Percentiles rank a stretch among this genome's conserved stretches.
phyloP scores from a whole-genome alignment of 2,888 invertebrate genomes.

The Psylliodes chrysocephalus region DNA sequence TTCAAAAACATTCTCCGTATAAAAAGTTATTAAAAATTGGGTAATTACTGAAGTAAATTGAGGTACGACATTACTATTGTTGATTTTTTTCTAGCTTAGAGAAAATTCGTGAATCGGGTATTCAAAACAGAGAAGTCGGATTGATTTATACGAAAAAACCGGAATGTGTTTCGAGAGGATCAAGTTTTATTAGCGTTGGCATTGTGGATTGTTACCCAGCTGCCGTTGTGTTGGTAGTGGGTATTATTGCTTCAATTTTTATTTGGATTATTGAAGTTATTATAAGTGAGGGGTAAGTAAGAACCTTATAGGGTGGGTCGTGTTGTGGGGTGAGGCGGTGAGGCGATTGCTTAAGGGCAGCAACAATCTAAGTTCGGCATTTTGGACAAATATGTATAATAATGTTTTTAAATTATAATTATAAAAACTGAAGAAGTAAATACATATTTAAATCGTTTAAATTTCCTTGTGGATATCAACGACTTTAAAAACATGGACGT shows the following conservation, averaged over 20 bases:
- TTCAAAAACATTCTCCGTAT: slow-evolving; percentile 71
- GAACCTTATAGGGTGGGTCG: neutral
- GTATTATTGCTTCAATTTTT: slow-evolving; percentile 50
- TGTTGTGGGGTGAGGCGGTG: too few relatives aligned
- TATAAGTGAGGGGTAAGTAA: slow-evolving; percentile 35
- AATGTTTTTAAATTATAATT: too few relatives aligned
- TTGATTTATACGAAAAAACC: slow-evolving; percentile 71
- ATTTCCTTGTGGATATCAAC: too few relatives aligned
- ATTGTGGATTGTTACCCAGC: slow-evolving; percentile 70
- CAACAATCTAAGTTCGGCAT: too few relatives aligned
- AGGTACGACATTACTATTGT: neutral
- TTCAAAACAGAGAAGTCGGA: slow-evolving; percentile 68
- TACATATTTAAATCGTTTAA: too few relatives aligned
- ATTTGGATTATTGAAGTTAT: slow-evolving; percentile 54
- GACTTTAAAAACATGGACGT: too few relatives aligned
- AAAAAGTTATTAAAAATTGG: slow-evolving; percentile 73
- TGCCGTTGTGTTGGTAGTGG: slow-evolving; percentile 54
- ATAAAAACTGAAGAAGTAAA: too few relatives aligned
- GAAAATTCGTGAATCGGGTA: slow-evolving; percentile 70
- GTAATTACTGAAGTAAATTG: slow-evolving; percentile 9
- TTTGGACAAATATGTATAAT: too few relatives aligned
- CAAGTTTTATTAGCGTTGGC: slow-evolving; percentile 71
- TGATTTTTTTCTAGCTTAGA: slow-evolving; percentile 62
- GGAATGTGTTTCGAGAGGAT: slow-evolving; percentile 67
- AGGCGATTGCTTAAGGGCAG: too few relatives aligned